These are phyloP conservation scores for Lepidurus couesii DNA, from an alignment of 1,140 invertebrate species.

Conservation along the genomic window DNA sequence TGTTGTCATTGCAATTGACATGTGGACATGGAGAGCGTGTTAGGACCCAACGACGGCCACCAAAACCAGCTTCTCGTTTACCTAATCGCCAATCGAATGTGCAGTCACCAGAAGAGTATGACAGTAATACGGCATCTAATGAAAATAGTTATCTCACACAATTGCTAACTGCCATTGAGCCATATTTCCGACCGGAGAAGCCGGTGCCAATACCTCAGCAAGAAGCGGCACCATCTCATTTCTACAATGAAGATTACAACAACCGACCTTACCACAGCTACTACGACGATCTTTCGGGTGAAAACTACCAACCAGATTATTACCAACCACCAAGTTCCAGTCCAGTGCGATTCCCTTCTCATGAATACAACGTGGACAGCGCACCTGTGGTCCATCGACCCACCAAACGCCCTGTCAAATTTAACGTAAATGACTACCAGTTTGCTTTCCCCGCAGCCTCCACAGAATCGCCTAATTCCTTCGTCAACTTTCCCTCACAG, in stretches of 20 bases:
- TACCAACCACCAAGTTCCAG: background rate
- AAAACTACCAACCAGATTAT: background rate
- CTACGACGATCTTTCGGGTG: background rate
- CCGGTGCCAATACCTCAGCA: background rate
- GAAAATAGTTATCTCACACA: background rate
- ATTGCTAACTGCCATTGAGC: background rate
- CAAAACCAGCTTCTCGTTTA: background rate
- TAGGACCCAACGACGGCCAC: background rate
- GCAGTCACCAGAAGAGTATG: background rate
- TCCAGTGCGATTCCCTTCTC: conserved; percentile 4
- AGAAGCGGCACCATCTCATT: background rate
- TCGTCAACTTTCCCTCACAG: background rate
- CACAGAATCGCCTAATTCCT: background rate
- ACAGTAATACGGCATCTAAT: background rate
- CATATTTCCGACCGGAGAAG: background rate
- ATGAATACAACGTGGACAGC: background rate
- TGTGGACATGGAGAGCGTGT: background rate
- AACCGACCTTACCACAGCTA: background rate
- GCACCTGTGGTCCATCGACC: background rate
- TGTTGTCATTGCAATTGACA: background rate
- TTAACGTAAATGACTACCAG: conserved; percentile 5
- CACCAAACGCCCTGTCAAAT: background rate
- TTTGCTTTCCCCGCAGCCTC: background rate
- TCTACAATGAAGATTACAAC: background rate
- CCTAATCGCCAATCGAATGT: background rate